A percentile compares a stretch with the other conserved stretches of the same genome.
Conservation (phyloP, 2,888 invertebrate species). For the Agonopterix subpropinquella region DNA sequence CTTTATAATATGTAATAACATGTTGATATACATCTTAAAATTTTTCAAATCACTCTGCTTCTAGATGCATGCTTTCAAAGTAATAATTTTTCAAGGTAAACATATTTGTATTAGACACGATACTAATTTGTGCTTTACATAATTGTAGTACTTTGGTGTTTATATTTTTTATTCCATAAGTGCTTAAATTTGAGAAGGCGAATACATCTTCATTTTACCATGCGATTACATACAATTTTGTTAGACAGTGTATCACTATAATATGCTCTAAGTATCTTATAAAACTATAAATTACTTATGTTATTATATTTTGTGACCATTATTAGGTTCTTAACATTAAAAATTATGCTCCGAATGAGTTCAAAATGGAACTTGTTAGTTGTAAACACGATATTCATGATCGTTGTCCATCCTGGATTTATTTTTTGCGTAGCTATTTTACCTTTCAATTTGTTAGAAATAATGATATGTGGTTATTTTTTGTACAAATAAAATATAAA, state of each 20-base stretch:
- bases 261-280: not conserved
- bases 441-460: conserved; percentile 37
- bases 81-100: not conserved
- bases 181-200: conserved; percentile 10
- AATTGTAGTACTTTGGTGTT: too few species aligned
- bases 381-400: conserved; percentile 12
- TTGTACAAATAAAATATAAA: conserved; percentile 54
- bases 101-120: too few species aligned
- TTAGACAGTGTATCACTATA: conserved; percentile 3
- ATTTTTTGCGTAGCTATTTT: too few species aligned
- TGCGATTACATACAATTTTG: conserved; percentile 8
- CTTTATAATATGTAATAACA: conserved; percentile 27
- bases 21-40: conserved; percentile 39
- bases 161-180: conserved; percentile 19
- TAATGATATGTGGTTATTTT: conserved; percentile 69
- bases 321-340: conserved; percentile 4
- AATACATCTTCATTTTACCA: not conserved
- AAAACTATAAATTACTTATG: not conserved
- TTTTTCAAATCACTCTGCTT: conserved; percentile 37
- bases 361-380: not conserved
- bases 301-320: not conserved
- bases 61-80: conserved; percentile 31
- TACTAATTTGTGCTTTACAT: too few species aligned
- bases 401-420: not conserved
- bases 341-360: conserved; percentile 3